Base-by-base conservation (phyloP, 2,797 vertebrate genomes). In the Pseudocheirus occidentalis region DNA sequence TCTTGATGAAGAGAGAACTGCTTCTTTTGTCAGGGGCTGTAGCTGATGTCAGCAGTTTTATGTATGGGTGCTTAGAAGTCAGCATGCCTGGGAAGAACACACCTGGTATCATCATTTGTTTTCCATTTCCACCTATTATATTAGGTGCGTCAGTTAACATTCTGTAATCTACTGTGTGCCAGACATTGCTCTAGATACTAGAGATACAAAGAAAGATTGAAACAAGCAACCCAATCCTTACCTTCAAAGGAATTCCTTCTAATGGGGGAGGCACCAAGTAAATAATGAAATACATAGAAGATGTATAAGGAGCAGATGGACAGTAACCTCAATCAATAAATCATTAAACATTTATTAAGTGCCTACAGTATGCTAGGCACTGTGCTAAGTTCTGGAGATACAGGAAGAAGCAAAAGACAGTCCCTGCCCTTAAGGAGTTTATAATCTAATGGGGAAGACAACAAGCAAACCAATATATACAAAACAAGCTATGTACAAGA, bases 11-110 rank as follows among this genome's bases (percentile, higher is more conserved):
- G 92, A 97, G 97, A 56, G 97, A 96, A 91, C 95, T 96, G 97
- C 95, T 98, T 98, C 96, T 96, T 97, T 98, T 98, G 97, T 97
- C 97, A 98, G 97, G 96, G 94, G 34, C 90, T 96, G 94, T 97
- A 98, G 98, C 98, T 98, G 96, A 97, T 97, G 94, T 98, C 89
- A 97, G 98, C 98, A 97, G 92, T 98, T 98, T 98, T 95, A 90
- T 97, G 95, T 97, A 91, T 94, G 95, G 95, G 90, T 98, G 93
- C 97, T 97, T 91, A 96, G 96, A 98, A 97, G 93, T 98, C 97
- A 98, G 96, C 97, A 95, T 97, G 98, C 96, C 94, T 56, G 97
- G 95, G 98, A 97, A 97, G 93, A 97, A 95, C 93, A 97, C 46
- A 92, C 0, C 10, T 24, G 52, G 9, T 13, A 54, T 24, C 34